phyloP scores from a whole-genome alignment of 2,797 vertebrate species.

The Chrysocyon brachyurus region DNA sequence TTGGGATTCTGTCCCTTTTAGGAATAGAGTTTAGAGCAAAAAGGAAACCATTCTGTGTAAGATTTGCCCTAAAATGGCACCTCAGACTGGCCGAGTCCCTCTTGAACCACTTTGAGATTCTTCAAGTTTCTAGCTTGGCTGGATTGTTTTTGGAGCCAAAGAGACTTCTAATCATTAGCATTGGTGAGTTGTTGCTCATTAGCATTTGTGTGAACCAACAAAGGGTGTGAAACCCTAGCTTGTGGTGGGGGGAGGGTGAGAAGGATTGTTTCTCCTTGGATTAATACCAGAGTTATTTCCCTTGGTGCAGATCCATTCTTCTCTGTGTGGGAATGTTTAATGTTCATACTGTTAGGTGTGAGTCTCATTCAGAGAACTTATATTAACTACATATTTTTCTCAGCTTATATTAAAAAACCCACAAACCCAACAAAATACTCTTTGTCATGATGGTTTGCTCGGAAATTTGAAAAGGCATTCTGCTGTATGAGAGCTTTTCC shows the following conservation, averaged over 20 bases:
- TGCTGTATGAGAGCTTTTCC: neutral
- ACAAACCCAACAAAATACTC: slow-evolving; percentile 9
- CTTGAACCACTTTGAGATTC: slow-evolving; percentile 46
- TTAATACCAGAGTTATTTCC: slow-evolving; percentile 72
- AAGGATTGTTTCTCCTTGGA: slow-evolving; percentile 58
- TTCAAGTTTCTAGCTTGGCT: slow-evolving; percentile 52
- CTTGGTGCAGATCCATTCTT: slow-evolving; percentile 60
- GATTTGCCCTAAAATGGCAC: slow-evolving; percentile 38
- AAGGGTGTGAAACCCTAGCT: slow-evolving; percentile 57
- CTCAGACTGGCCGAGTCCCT: neutral
- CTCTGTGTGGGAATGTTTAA: slow-evolving; percentile 69
- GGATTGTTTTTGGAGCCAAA: slow-evolving; percentile 57
- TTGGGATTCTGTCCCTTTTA: slow-evolving; percentile 48
- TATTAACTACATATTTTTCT: neutral
- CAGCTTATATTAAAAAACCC: neutral
- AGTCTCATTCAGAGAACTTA: slow-evolving; percentile 29
- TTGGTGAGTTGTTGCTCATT: slow-evolving; percentile 72
- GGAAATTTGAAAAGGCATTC: slow-evolving; percentile 67
- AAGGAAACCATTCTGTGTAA: slow-evolving; percentile 56
- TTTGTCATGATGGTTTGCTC: slow-evolving; percentile 50
- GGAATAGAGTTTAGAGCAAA: neutral
- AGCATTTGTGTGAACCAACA: slow-evolving; percentile 73
- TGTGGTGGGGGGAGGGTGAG: neutral
- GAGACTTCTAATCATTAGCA: slow-evolving; percentile 70
- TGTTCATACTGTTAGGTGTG: slow-evolving; percentile 57